Conservation (phyloP, 2,113 vertebrate species). For the Callocephalon fimbriatum region DNA sequence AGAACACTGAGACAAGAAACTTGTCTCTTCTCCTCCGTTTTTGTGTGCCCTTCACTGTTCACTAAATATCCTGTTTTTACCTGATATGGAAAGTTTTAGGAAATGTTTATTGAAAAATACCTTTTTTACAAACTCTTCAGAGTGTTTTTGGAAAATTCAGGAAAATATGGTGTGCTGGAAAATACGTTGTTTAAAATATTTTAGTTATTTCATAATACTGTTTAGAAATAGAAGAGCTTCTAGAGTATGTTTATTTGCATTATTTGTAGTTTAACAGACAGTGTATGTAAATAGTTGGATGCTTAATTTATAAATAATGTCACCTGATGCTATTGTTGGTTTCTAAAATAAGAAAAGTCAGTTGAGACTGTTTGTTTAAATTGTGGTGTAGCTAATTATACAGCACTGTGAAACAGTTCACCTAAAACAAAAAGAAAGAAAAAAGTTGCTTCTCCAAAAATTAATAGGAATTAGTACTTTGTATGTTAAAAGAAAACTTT, state of each 20-base stretch:
- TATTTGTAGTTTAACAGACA: not conserved
- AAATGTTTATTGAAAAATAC: not conserved
- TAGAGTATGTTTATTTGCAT: not conserved
- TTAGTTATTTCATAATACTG: not conserved
- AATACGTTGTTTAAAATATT: not conserved
- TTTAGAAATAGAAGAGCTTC: not conserved
- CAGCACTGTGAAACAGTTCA: not conserved
- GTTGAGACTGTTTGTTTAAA: not conserved
- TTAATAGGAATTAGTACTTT: not conserved
- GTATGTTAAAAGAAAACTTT: not conserved
- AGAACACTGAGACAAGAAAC: not conserved
- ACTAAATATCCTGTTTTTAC: not conserved
- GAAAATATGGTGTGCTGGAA: not conserved
- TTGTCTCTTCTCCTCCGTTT: not conserved
- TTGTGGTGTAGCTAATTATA: not conserved
- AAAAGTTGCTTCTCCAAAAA: not conserved
- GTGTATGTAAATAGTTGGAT: not conserved
- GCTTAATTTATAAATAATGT: conserved; percentile 21
- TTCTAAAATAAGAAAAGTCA: conserved; percentile 34
- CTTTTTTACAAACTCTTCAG: not conserved
- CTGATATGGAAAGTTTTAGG: not conserved
- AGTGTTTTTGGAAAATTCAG: not conserved
- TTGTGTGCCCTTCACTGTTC: not conserved
- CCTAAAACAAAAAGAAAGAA: not conserved
- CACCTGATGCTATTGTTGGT: not conserved